Conservation (phyloP, 1,140 invertebrate species). For the Conopomorpha cramerella region DNA sequence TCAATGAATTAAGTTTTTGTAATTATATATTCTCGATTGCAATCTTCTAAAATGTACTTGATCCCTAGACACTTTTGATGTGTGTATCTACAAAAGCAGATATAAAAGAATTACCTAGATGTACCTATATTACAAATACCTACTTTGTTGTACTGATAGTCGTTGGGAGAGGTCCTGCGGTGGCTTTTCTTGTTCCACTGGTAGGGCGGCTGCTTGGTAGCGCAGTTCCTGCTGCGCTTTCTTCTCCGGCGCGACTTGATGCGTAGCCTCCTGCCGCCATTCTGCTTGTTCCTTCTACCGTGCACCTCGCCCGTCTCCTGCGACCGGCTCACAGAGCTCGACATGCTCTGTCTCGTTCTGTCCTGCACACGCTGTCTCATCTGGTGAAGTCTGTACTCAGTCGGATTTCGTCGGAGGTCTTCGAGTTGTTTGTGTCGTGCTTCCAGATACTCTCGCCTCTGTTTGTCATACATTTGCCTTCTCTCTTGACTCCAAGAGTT, state of each 20-base stretch:
- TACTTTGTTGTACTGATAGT: too few species aligned
- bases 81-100: too few species aligned
- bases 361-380: constrained; percentile 26
- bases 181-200: constrained; percentile 55
- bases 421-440: constrained; percentile 29
- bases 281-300: constrained; percentile 20
- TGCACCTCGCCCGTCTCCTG: too few species aligned
- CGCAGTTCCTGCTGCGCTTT: constrained; percentile 69
- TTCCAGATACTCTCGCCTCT: constrained; percentile 30
- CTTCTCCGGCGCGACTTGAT: constrained; percentile 42
- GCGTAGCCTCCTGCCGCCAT: constrained; percentile 28
- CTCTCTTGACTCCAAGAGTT: constrained; percentile 14
- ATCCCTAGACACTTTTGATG: too few species aligned
- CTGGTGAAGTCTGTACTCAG: constrained; percentile 35
- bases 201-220: constrained; percentile 68
- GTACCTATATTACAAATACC: too few species aligned
- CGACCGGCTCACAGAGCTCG: constrained; percentile 16
- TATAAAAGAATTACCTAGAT: too few species aligned
- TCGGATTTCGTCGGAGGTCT: constrained; percentile 31
- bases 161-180: too few species aligned
- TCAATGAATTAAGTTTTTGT: too few species aligned
- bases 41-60: too few species aligned
- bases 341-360: constrained; percentile 10
- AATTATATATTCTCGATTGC: too few species aligned
- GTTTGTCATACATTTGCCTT: constrained; percentile 22